phyloP scores from a whole-genome alignment of 2,888 invertebrate species.

The Eupeodes latifasciatus region DNA sequence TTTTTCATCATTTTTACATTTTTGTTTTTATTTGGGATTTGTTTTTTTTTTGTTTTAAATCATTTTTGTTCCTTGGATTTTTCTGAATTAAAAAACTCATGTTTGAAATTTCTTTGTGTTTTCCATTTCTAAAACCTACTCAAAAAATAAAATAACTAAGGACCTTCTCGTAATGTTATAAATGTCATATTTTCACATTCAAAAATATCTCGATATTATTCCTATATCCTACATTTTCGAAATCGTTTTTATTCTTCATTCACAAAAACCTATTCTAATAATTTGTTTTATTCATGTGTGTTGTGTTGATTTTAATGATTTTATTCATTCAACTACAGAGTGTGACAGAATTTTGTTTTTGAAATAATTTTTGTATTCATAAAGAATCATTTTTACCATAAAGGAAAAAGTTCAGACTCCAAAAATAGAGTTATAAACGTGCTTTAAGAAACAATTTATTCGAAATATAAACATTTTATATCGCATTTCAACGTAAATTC shows the following conservation, averaged over 20 bases:
- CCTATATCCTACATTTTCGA: slow-evolving; percentile 33
- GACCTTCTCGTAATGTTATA: slow-evolving; percentile 53
- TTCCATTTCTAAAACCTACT: slow-evolving; percentile 8
- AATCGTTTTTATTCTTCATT: slow-evolving; percentile 55
- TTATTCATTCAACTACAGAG: not conserved
- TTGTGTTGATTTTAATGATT: slow-evolving; percentile 48
- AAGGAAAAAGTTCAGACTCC: not conserved
- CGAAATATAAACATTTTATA: slow-evolving; percentile 5
- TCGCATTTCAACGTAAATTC: slow-evolving; percentile 35
- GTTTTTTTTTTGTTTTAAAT: slow-evolving; percentile 28
- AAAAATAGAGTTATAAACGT: not conserved
- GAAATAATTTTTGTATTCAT: slow-evolving; percentile 43
- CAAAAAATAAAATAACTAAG: slow-evolving; percentile 41
- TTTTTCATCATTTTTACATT: slow-evolving; percentile 28
- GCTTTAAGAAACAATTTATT: slow-evolving; percentile 18
- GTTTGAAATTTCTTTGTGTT: slow-evolving; percentile 60
- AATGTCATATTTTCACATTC: slow-evolving; percentile 62
- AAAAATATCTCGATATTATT: slow-evolving; percentile 61
- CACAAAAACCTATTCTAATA: slow-evolving; percentile 47
- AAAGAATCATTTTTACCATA: slow-evolving; percentile 10
- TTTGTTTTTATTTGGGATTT: slow-evolving; percentile 27
- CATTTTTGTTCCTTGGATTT: slow-evolving; percentile 33
- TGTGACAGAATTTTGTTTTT: slow-evolving; percentile 37
- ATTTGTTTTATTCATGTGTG: slow-evolving; percentile 45
- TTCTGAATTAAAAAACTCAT: slow-evolving; percentile 27